These are phyloP conservation scores for Archilochus colubris DNA, from an alignment of 2,113 vertebrate species.

Conservation along the genomic window DNA sequence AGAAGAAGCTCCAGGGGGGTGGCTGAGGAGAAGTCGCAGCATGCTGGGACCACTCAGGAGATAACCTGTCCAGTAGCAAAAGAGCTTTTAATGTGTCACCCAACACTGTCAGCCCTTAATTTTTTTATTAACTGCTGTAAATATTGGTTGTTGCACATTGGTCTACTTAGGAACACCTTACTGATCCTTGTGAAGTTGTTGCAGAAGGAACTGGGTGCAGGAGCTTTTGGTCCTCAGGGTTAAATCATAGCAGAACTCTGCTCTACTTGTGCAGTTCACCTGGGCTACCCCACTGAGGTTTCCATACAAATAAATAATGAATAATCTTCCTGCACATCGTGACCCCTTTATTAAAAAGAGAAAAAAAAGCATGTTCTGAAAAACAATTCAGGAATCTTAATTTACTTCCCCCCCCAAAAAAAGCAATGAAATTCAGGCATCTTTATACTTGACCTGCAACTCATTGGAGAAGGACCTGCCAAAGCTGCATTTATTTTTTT, in stretches of 20 bases:
- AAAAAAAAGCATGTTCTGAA: not conserved
- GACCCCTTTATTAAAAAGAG: not conserved
- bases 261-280: not conserved
- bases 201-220: fast-evolving
- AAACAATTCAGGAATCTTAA: not conserved
- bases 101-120: not conserved
- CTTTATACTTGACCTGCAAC: not conserved
- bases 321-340: fast-evolving
- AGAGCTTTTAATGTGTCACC: not conserved
- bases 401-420: not conserved
- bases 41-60: not conserved
- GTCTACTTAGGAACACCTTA: fast-evolving
- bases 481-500: slow-evolving; percentile 35
- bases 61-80: not conserved
- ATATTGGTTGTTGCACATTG: fast-evolving
- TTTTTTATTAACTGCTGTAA: not conserved
- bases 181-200: not conserved
- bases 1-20: fast-evolving
- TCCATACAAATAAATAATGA: not conserved
- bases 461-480: slow-evolving; percentile 39
- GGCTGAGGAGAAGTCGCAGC: not conserved
- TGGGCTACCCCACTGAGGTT: not conserved
- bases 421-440: not conserved
- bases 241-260: fast-evolving
- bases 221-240: not conserved